phyloP scores from a whole-genome alignment of 2,113 vertebrate species.

The Chinchilla lanigera region DNA sequence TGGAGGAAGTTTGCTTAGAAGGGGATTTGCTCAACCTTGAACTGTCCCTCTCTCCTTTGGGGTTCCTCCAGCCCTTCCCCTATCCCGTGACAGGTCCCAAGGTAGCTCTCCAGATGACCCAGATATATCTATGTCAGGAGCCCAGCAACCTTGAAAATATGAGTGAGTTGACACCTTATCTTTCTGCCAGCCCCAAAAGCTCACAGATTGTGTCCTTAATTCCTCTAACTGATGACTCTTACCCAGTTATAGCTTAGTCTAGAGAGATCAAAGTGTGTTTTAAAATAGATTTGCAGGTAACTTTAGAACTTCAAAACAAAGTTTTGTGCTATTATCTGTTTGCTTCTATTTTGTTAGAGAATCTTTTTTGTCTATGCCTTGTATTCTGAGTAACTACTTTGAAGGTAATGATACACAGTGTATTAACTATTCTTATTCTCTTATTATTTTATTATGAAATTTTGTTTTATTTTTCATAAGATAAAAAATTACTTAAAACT shows the following conservation, averaged over 20 bases:
- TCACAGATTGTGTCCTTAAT: neutral
- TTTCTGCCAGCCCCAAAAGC: neutral
- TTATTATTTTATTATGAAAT: neutral
- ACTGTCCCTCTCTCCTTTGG: neutral
- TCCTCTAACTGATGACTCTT: neutral
- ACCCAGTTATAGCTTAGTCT: neutral
- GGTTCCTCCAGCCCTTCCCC: neutral
- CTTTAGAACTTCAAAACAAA: neutral
- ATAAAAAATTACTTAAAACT: neutral
- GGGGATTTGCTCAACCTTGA: neutral
- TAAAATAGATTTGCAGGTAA: neutral
- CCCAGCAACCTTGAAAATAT: constrained; percentile 32
- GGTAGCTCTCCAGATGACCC: constrained; percentile 28
- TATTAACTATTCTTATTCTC: neutral
- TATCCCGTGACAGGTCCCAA: neutral
- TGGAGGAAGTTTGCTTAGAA: neutral
- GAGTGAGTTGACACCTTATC: neutral
- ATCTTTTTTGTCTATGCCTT: neutral
- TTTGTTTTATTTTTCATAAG: neutral
- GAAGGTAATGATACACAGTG: neutral
- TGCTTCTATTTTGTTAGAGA: neutral
- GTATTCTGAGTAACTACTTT: neutral
- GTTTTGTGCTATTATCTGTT: neutral
- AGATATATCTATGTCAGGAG: constrained; percentile 55
- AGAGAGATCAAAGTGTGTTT: neutral